Base-by-base conservation (phyloP, 2,113 vertebrate genomes). In the Progne subis region DNA sequence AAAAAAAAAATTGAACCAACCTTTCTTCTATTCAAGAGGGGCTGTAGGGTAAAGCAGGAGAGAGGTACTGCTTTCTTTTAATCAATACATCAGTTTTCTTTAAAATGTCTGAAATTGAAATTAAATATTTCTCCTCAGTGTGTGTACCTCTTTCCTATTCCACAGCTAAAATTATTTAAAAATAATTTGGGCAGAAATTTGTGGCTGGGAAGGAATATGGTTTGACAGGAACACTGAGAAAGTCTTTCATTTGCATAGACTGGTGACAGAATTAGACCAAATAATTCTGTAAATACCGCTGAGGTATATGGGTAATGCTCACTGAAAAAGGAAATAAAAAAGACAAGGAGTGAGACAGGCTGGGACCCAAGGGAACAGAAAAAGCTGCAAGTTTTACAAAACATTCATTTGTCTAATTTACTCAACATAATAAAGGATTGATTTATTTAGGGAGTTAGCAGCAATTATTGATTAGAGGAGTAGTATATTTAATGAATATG, bases 321-420 rank as follows among this genome's bases (percentile, higher is more conserved):
- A 88, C 75, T 96, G 97, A 95, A 94, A 95, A 96, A 91, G 82
- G 76, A 88, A 96, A 72, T 84, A 93, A 92, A 77, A 91, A 88
- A 76, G 34, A 59, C 64, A 79, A 46, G 65, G 77, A 95, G 43
- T 80, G 95, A 97, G 95, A 91, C 95, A 96, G 95, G 91, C 96
- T 84, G 87, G 68, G 69, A 92, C 94, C 87, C 96, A 97, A 96
- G 91, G 75, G 79, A 95, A 89, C 23, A 24, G 88, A 96, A 97
- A 96, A 97, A 74, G 81, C 93, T 96, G 92, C 93, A 96, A 97
- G 82, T 97, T 98, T 95, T 95, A 91, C 90, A 98, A 98, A 98
- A 98, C 90, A 97, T 64, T 97, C 78, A 97, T 98, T 98, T 98
- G 91, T 95, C 96, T 97, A 96, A 98, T 98, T 97, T 97, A 88